These are phyloP conservation scores for Hirudinaria manillensis DNA, from an alignment of 2,888 invertebrate species.

Conservation along the genomic window DNA sequence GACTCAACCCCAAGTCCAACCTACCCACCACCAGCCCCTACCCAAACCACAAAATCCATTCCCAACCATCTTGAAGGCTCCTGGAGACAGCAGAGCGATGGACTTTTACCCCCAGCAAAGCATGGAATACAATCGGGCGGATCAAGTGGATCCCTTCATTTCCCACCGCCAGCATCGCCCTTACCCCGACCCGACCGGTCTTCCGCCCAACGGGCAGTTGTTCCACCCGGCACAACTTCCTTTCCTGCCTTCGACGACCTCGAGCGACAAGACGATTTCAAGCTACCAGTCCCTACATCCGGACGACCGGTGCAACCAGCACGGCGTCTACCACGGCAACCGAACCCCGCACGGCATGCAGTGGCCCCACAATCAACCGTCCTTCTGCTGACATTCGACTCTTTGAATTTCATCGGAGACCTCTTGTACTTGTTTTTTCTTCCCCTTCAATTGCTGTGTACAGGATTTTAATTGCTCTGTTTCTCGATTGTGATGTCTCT, in stretches of 20 bases:
- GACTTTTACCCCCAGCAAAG: neutral
- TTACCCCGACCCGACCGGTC: neutral
- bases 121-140: slow-evolving; percentile 3
- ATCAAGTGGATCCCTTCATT: neutral
- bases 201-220: neutral
- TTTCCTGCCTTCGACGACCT: neutral
- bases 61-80: neutral
- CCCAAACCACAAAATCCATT: neutral
- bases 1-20: neutral
- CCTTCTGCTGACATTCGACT: neutral
- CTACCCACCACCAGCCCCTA: neutral
- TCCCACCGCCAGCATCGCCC: neutral
- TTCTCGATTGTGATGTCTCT: no score
- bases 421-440: no score
- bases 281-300: slow-evolving; percentile 5
- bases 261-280: slow-evolving; percentile 9
- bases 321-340: neutral
- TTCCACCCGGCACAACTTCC: neutral
- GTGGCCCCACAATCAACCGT: neutral
- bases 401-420: neutral
- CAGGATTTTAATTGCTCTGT: no score
- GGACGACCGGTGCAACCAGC: neutral
- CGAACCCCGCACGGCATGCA: neutral
- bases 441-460: no score
- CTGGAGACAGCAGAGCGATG: neutral